Evolutionary conservation across 2,113 vertebrate genomes (phyloP), one percentile per base, ranked within the genome.

Genomic region (Dicentrarchus labrax): DNA sequence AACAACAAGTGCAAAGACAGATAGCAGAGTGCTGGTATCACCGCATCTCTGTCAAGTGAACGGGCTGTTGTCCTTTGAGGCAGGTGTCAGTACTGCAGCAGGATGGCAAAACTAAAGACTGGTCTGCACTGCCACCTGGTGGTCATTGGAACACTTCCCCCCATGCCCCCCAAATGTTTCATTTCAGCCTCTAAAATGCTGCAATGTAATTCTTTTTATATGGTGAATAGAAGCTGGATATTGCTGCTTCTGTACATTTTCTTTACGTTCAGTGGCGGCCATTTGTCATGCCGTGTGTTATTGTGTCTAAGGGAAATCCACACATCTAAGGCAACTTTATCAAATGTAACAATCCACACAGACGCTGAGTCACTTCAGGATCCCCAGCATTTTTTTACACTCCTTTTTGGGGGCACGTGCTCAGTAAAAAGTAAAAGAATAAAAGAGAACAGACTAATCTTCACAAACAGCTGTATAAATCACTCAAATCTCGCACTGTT

Each of bases 91-190:
- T 47, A n/a, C 68, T 62, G 47, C 22, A 65, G 73, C 6, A 8
- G 8, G 3, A 41, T 5, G 36, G 8, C 1, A 13, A 64, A 22
- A 60, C 24, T 48, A 24, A 43, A 54, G 6, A 30, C 16, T 59
- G 72, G 87, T 56, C 75, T 90, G 64, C 76, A 86, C 64, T 83
- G 82, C 91, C 94, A 80, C 82, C 93, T 93, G 70, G 72, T 93
- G 93, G 86, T 51, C 53, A 76, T 2, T 1, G 0, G 1, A 4
- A 53, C 13, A 61, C 1, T n/a, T n/a, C n/a, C n/a, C n/a, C n/a
- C n/a, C n/a, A n/a, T n/a, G n/a, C 19, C 3, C 41, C 12, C 38
- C 11, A 60, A 38, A n/a, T n/a, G 10, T 22, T 57, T 22, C 5
- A 22, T 38, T 61, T 13, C 16, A 19, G 16, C 4, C 57, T 43